Evolutionary conservation across 2,888 invertebrate species (phyloP).

Genomic region (Drosophila lutescens): DNA sequence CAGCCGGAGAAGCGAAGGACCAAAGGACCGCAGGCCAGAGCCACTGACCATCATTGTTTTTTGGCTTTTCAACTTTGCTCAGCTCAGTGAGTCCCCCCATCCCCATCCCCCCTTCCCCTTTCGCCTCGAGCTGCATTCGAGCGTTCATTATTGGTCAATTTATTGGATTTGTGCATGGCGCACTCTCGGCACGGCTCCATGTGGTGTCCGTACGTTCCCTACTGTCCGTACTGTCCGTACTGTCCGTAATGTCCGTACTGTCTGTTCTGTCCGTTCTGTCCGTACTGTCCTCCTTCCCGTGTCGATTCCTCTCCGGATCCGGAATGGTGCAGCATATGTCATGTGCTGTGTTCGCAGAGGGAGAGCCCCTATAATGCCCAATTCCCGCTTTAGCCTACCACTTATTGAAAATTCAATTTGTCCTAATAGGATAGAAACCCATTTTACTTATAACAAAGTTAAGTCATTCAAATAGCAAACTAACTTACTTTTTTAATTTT

Average conservation of each 20-base stretch:
- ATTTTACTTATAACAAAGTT: neutral
- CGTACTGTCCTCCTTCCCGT: neutral
- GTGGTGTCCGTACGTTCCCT: constrained; percentile 3
- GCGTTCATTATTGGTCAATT: constrained; percentile 81
- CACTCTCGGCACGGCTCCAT: constrained; percentile 39
- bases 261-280: neutral
- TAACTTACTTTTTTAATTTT: neutral
- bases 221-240: too few species aligned
- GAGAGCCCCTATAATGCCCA: constrained; percentile 14
- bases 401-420: constrained; percentile 75
- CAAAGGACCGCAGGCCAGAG: constrained; percentile 31
- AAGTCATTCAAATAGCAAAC: neutral
- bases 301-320: neutral
- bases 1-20: constrained; percentile 12
- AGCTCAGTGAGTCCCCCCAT: too few species aligned
- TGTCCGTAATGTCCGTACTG: neutral
- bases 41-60: constrained; percentile 71
- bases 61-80: constrained; percentile 74
- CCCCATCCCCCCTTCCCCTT: too few species aligned
- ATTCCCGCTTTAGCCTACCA: constrained; percentile 41
- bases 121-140: constrained; percentile 56
- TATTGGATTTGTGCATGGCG: constrained; percentile 79
- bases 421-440: constrained; percentile 56
- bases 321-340: constrained; percentile 66
- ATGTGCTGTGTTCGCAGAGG: constrained; percentile 51